Percentiles rank a stretch among this genome's conserved stretches.
These are phyloP conservation scores for Lysandra coridon DNA, from an alignment of 2,888 invertebrate genomes.

Conservation along the genomic window DNA sequence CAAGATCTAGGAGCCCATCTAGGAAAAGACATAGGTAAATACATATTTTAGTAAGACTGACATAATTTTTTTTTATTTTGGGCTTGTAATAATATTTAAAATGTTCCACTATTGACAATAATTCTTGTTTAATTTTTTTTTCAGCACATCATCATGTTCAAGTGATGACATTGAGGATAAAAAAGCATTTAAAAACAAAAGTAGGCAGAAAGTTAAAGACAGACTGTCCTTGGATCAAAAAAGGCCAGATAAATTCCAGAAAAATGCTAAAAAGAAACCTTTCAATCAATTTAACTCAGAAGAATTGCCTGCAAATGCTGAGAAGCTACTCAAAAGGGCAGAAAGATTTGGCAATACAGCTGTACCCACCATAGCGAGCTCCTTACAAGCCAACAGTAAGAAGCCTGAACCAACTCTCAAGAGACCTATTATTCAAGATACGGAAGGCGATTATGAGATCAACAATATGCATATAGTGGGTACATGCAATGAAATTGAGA, in stretches of 20 bases:
- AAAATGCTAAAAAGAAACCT: slow-evolving; percentile 79
- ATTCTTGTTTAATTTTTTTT: slow-evolving; percentile 42
- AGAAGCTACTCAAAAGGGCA: slow-evolving; percentile 92
- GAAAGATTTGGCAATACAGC: slow-evolving; percentile 87
- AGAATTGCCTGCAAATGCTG: slow-evolving; percentile 86
- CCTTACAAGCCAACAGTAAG: slow-evolving; percentile 59
- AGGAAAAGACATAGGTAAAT: slow-evolving; percentile 73
- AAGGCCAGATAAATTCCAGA: slow-evolving; percentile 69
- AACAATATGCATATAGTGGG: slow-evolving; percentile 95
- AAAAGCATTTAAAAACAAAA: slow-evolving; percentile 63
- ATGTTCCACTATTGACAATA: not conserved
- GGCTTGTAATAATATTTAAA: not conserved
- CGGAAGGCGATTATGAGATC: slow-evolving; percentile 89
- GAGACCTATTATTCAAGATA: slow-evolving; percentile 78
- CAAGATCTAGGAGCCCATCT: slow-evolving; percentile 72
- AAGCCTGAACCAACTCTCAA: slow-evolving; percentile 57
- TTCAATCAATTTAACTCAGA: slow-evolving; percentile 85
- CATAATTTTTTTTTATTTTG: not conserved
- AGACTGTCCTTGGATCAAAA: slow-evolving; percentile 75
- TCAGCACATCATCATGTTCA: slow-evolving; percentile 76
- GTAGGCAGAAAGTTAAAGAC: slow-evolving; percentile 79
- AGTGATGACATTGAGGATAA: slow-evolving; percentile 79
- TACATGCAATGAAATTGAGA: slow-evolving; percentile 96
- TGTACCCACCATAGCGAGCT: slow-evolving; percentile 76
- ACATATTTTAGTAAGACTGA: not conserved